These are phyloP conservation scores for Montipora capitata DNA, from an alignment of 92 coral and sea anemone species.

Conservation along the genomic window DNA sequence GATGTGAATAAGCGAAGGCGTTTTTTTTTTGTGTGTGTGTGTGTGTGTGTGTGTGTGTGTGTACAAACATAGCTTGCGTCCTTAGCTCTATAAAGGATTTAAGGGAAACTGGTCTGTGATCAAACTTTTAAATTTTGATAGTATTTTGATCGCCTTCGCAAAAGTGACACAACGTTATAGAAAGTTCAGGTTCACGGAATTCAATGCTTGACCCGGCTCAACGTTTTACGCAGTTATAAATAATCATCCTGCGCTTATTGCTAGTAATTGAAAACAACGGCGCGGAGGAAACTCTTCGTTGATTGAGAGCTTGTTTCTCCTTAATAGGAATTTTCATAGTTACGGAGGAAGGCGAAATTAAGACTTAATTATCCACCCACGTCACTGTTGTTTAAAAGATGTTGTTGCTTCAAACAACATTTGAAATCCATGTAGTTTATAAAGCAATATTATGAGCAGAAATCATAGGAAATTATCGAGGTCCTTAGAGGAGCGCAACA, in stretches of 20 bases:
- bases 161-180: background rate
- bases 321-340: background rate
- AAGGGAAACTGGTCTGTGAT: background rate
- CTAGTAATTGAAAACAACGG: background rate
- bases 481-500: conserved; percentile 27
- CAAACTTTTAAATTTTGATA: background rate
- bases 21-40: too few relatives aligned
- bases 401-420: background rate
- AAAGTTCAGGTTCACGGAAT: background rate
- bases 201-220: too few relatives aligned
- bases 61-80: background rate
- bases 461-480: conserved; percentile 42
- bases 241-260: background rate
- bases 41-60: background rate
- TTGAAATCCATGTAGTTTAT: background rate
- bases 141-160: background rate
- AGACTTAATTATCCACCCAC: background rate
- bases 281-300: background rate
- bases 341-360: conserved; percentile 26
- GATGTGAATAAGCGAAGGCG: too few relatives aligned
- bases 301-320: conserved; percentile 5
- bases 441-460: conserved; percentile 29
- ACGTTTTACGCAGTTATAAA: background rate
- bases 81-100: background rate
- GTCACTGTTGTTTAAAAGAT: background rate